phyloP scores from a whole-genome alignment of 2,888 invertebrate species.

The Sphinx pinastri region DNA sequence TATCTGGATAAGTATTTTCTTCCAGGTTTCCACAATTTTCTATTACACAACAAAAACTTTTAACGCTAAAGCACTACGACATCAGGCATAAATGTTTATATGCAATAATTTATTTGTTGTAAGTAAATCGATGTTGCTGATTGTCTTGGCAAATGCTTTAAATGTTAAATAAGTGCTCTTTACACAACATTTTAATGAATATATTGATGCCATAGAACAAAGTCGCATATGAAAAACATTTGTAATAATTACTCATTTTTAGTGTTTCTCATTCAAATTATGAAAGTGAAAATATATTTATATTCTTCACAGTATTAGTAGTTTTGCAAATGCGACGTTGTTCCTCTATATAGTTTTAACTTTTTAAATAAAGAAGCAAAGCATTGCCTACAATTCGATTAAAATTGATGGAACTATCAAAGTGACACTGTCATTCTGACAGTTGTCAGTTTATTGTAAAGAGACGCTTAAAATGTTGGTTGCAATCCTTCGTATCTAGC shows the following conservation, averaged over 20 bases:
- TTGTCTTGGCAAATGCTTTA: slow-evolving; percentile 77
- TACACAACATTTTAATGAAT: slow-evolving; percentile 40
- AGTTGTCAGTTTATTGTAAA: slow-evolving; percentile 49
- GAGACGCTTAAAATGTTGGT: slow-evolving; percentile 60
- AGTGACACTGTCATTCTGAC: slow-evolving; percentile 21
- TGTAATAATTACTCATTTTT: no score
- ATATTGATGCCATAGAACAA: no score
- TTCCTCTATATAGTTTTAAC: no score
- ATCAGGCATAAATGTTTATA: slow-evolving; percentile 48
- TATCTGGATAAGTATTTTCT: slow-evolving; percentile 33
- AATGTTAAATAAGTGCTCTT: slow-evolving; percentile 68
- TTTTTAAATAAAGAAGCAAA: background rate
- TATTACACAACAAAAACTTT: slow-evolving; percentile 43
- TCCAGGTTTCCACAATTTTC: slow-evolving; percentile 44
- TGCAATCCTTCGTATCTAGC: slow-evolving; percentile 66
- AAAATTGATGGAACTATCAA: slow-evolving; percentile 5
- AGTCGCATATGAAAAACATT: no score
- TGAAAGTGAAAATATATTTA: no score
- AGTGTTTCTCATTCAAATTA: no score
- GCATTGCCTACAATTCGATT: background rate
- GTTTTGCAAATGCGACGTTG: no score
- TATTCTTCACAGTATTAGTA: no score
- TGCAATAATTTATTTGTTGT: slow-evolving; percentile 52
- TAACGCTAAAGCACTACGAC: slow-evolving; percentile 56
- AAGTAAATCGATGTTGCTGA: slow-evolving; percentile 69